Percentiles rank a stretch among this genome's conserved stretches.
phyloP scores from a whole-genome alignment of 2,888 invertebrate genomes.

The Cataglyphis albicans region DNA sequence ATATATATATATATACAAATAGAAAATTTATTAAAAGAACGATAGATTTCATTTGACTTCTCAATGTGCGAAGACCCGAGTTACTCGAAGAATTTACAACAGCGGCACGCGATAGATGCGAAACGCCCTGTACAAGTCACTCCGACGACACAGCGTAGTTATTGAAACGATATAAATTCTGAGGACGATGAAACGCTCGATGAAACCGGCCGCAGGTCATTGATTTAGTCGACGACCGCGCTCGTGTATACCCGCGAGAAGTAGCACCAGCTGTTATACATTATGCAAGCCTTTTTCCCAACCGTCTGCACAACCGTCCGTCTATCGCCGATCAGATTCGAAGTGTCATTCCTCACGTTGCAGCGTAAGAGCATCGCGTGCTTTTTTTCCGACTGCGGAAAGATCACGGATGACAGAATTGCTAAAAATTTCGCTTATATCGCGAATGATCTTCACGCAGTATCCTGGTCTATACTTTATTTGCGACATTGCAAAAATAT shows the following conservation, averaged over 20 bases:
- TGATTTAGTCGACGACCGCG: conserved; percentile 70
- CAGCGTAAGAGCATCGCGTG: conserved; percentile 5
- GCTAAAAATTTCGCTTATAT: conserved; percentile 22
- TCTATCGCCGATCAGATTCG: conserved; percentile 27
- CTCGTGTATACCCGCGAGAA: conserved; percentile 60
- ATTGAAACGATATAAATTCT: conserved; percentile 65
- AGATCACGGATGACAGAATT: neutral
- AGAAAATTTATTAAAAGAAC: neutral
- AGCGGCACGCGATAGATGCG: neutral
- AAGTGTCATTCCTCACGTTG: conserved; percentile 39
- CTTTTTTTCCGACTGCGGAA: neutral
- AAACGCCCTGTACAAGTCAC: neutral
- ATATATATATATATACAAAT: neutral
- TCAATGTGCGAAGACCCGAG: neutral
- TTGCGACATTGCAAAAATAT: conserved; percentile 35
- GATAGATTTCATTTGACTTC: neutral
- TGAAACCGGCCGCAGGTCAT: conserved; percentile 73
- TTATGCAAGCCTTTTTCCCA: conserved; percentile 71
- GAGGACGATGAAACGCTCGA: conserved; percentile 71
- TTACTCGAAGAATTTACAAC: too few species aligned
- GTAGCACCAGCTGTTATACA: conserved; percentile 64
- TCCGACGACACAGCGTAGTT: conserved; percentile 28
- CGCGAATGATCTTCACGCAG: conserved; percentile 2
- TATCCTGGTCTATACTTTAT: neutral
- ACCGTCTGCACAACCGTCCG: conserved; percentile 37